These are phyloP conservation scores for Apocrypta bakeri DNA, from an alignment of 1,140 invertebrate genomes.

Conservation along the genomic window DNA sequence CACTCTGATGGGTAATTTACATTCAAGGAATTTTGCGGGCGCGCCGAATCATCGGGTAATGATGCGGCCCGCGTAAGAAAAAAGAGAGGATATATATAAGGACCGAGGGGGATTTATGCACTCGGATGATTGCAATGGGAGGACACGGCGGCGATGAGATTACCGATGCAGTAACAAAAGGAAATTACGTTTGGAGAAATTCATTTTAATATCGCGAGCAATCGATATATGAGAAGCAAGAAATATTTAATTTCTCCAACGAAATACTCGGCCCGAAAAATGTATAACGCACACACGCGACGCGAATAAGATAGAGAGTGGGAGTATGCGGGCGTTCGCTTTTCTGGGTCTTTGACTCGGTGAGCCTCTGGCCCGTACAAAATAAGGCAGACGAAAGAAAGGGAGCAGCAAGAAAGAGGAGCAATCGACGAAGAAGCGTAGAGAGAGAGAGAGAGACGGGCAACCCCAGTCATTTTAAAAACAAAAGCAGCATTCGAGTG, in stretches of 20 bases:
- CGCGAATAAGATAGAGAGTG: neutral
- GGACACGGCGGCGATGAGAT: neutral
- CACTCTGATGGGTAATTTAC: conserved; percentile 31
- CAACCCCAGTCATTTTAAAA: conserved; percentile 66
- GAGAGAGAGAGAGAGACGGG: conserved; percentile 33
- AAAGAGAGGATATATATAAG: conserved; percentile 50
- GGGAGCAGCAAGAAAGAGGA: conserved; percentile 17
- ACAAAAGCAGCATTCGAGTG: conserved; percentile 69
- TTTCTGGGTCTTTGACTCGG: conserved; percentile 37
- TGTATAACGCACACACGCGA: no score
- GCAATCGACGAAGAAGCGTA: neutral
- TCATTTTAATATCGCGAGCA: neutral
- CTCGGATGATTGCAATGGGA: neutral
- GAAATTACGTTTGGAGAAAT: neutral
- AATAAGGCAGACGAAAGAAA: conserved; percentile 30
- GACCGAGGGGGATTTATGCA: conserved; percentile 21
- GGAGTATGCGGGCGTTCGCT: neutral
- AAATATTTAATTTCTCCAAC: neutral
- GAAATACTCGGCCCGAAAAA: neutral
- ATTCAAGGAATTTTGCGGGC: conserved; percentile 47
- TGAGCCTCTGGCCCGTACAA: neutral
- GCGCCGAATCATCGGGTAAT: conserved; percentile 44
- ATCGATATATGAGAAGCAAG: neutral
- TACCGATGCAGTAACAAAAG: neutral
- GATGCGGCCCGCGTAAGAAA: conserved; percentile 56